phyloP scores from a whole-genome alignment of 2,797 vertebrate genomes.

The Gobio occitaniae region DNA sequence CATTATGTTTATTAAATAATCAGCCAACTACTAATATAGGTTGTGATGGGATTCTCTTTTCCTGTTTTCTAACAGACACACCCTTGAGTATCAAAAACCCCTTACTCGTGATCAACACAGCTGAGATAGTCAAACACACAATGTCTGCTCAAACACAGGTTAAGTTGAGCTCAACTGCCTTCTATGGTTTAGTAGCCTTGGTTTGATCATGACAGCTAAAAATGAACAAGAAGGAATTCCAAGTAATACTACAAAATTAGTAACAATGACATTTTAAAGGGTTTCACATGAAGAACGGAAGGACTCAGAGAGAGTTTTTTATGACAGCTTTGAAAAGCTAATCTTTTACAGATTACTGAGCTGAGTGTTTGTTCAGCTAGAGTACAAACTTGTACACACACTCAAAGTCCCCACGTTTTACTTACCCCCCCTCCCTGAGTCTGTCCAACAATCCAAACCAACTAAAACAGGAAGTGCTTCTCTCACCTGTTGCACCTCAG shows the following conservation, averaged over 20 bases:
- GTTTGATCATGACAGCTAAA: not conserved
- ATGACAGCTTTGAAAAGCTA: conserved; percentile 64
- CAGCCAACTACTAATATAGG: not conserved
- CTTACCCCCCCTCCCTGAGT: not conserved
- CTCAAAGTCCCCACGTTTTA: conserved; percentile 13
- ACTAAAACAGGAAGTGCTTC: not conserved
- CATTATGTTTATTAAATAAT: not conserved
- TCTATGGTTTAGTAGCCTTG: conserved; percentile 2
- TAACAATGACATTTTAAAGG: not conserved
- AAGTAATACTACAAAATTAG: conserved; percentile 22
- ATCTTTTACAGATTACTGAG: conserved; percentile 51
- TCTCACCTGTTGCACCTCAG: conserved; percentile 94
- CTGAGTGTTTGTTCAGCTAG: conserved; percentile 46
- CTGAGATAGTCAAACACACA: not conserved
- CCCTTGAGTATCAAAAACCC: not conserved
- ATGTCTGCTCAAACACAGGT: not conserved
- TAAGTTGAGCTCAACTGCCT: not conserved
- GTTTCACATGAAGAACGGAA: not conserved
- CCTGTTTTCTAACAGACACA: not conserved
- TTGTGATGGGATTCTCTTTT: conserved; percentile 1
- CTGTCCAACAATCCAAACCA: conserved; percentile 5
- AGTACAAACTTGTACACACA: conserved; percentile 25
- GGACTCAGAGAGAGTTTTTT: conserved; percentile 40
- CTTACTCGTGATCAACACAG: not conserved
- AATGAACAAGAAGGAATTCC: conserved; percentile 22